phyloP scores from a whole-genome alignment of 2,113 vertebrate species.

The Lophura nycthemera region DNA sequence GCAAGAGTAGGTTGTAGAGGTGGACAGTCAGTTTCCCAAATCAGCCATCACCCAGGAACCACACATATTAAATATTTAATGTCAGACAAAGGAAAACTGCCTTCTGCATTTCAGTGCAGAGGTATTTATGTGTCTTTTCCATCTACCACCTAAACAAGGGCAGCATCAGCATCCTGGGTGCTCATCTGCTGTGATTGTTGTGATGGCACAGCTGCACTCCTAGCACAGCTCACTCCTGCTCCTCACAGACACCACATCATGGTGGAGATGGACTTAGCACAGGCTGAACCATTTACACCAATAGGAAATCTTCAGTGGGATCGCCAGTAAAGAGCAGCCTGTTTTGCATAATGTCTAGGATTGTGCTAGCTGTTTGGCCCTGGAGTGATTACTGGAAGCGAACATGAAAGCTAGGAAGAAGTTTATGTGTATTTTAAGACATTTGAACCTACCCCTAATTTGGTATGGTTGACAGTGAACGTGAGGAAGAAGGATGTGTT shows the following conservation, averaged over 20 bases:
- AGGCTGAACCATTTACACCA: neutral
- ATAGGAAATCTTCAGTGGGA: neutral
- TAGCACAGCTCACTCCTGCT: neutral
- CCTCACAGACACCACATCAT: neutral
- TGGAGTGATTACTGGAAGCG: neutral
- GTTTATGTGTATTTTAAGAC: neutral
- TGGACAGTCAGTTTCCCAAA: neutral
- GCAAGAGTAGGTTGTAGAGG: neutral
- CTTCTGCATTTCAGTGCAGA: neutral
- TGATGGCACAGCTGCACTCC: neutral
- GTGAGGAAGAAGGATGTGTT: neutral
- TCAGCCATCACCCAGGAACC: neutral
- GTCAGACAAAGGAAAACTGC: neutral
- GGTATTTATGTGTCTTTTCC: neutral
- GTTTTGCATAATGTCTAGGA: neutral
- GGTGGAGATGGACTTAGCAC: neutral
- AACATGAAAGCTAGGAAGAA: neutral
- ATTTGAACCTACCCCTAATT: neutral
- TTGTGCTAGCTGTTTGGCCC: neutral
- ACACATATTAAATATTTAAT: neutral
- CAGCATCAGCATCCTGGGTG: neutral
- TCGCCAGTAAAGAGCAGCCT: accelerated
- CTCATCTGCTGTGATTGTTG: neutral
- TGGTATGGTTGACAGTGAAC: neutral
- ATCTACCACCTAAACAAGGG: neutral